Conservation (phyloP, 2,888 invertebrate genomes). For the Cephus rjabovi region DNA sequence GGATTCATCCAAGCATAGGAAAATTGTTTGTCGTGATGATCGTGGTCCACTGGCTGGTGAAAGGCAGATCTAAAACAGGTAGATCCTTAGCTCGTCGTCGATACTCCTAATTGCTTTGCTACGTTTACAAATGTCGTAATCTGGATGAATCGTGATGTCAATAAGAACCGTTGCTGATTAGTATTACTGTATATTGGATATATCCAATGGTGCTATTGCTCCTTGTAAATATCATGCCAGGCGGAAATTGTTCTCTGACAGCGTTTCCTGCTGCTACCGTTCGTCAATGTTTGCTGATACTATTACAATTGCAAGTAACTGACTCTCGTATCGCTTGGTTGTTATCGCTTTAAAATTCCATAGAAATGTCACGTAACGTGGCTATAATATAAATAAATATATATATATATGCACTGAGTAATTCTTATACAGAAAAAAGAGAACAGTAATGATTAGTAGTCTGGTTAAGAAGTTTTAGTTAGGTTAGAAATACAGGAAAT, state of each 20-base stretch:
- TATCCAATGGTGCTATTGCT: neutral
- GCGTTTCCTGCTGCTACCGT: neutral
- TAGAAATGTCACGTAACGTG: neutral
- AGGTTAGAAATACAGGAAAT: too few species aligned
- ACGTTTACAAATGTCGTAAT: neutral
- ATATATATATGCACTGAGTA: too few species aligned
- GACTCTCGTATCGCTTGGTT: neutral
- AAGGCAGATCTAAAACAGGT: neutral
- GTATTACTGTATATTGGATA: neutral
- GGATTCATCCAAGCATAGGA: neutral
- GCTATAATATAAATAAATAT: neutral
- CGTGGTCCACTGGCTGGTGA: neutral
- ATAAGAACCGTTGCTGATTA: neutral
- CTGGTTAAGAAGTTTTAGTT: too few species aligned
- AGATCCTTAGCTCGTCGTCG: neutral
- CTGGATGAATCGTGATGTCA: neutral
- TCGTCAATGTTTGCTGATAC: neutral
- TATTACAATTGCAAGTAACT: neutral
- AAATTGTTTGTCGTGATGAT: neutral
- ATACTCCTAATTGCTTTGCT: neutral
- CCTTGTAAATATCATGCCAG: conserved; percentile 27
- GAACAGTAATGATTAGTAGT: too few species aligned
- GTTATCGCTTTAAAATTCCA: neutral
- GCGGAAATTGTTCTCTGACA: neutral
- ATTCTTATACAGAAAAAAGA: too few species aligned